A percentile compares a stretch with the other conserved stretches of the same genome.
phyloP scores from a whole-genome alignment of 2,797 vertebrate species.

The Acipenser transmontanus region DNA sequence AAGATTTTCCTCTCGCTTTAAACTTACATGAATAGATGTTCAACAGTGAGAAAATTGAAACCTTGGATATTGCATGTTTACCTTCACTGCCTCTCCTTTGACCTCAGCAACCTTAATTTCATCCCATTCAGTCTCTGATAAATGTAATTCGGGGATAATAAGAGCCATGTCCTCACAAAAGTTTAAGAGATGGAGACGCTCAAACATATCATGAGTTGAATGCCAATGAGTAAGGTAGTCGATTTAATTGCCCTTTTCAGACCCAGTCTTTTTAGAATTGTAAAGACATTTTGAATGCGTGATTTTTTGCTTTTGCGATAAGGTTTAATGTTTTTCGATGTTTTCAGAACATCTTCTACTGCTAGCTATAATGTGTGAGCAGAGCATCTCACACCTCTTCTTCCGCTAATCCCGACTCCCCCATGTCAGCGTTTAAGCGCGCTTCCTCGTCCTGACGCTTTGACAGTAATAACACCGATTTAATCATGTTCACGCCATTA shows the following conservation, averaged over 20 bases:
- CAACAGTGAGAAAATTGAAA: constrained; percentile 12
- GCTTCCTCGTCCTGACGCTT: not conserved
- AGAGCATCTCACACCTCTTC: constrained; percentile 12
- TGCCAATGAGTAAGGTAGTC: constrained; percentile 9
- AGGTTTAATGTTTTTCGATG: constrained; percentile 5
- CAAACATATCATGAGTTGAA: constrained; percentile 18
- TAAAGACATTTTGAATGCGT: constrained; percentile 5
- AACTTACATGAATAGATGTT: constrained; percentile 11
- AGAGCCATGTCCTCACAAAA: constrained; percentile 19
- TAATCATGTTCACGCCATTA: not conserved
- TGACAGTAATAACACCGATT: not conserved
- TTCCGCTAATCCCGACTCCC: not conserved
- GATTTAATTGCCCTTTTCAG: not conserved
- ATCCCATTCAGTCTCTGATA: constrained; percentile 14
- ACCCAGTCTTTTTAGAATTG: constrained; percentile 8
- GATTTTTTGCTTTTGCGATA: constrained; percentile 14
- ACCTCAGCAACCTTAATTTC: constrained; percentile 13
- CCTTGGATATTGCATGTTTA: constrained; percentile 8
- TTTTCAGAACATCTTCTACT: constrained; percentile 12
- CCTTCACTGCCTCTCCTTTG: constrained; percentile 15
- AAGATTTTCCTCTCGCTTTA: constrained; percentile 17
- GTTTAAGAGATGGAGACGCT: constrained; percentile 13
- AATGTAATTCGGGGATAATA: constrained; percentile 12
- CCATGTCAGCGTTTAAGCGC: not conserved
- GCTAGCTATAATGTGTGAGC: constrained; percentile 15